Evolutionary conservation across 2,888 invertebrate genomes (phyloP).

Genomic region (Drosophila prolongata): DNA sequence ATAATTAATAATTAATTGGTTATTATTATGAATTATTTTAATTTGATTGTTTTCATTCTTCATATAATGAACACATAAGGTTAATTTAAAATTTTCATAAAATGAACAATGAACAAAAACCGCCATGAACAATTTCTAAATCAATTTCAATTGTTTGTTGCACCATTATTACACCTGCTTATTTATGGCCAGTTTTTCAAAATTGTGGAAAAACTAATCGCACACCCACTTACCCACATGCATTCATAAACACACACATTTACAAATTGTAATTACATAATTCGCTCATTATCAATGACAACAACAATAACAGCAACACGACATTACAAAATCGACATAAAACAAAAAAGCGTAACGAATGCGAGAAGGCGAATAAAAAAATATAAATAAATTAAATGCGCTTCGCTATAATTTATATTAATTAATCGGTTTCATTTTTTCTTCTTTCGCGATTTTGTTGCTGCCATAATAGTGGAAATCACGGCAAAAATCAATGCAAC

Average conservation of each 20-base stretch:
- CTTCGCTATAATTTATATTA: constrained; percentile 72
- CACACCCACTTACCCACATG: neutral
- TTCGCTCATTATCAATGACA: constrained; percentile 75
- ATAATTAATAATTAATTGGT: constrained; percentile 18
- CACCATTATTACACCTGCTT: constrained; percentile 60
- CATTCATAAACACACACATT: constrained; percentile 9
- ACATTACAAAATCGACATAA: constrained; percentile 47
- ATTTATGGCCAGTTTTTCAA: constrained; percentile 55
- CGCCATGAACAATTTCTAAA: constrained; percentile 60
- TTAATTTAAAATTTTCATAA: constrained; percentile 25
- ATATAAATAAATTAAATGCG: constrained; percentile 46
- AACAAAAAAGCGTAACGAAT: constrained; percentile 32
- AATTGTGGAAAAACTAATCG: constrained; percentile 9
- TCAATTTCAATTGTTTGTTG: constrained; percentile 68
- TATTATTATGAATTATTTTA: constrained; percentile 33
- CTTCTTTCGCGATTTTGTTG: constrained; percentile 26
- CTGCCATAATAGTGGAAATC: constrained; percentile 40
- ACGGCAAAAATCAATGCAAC: constrained; percentile 65
- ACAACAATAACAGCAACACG: constrained; percentile 36
- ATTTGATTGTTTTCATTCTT: constrained; percentile 46
- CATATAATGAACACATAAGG: constrained; percentile 18
- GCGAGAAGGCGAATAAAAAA: constrained; percentile 27
- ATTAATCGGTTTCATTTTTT: constrained; percentile 63
- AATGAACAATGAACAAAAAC: constrained; percentile 14
- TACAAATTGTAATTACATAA: constrained; percentile 71